Conservation (phyloP, 1,140 invertebrate species). For the Orussus abietinus region DNA sequence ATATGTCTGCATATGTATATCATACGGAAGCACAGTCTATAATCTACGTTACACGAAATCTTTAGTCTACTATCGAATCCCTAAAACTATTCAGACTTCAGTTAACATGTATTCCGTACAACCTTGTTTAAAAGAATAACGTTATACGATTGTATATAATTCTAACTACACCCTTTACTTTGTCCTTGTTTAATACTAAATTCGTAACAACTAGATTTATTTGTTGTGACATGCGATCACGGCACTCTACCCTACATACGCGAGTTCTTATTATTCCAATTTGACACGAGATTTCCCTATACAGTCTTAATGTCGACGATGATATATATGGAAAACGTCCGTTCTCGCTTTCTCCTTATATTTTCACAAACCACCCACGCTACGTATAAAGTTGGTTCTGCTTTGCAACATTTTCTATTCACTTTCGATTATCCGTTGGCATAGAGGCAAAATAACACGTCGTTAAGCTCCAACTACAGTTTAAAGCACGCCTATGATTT, state of each 20-base stretch:
- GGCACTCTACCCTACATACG: conserved; percentile 13
- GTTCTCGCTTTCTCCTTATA: conserved; percentile 1
- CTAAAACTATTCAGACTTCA: conserved; percentile 45
- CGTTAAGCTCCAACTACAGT: background rate
- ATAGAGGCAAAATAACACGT: conserved; percentile 9
- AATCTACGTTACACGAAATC: conserved; percentile 28
- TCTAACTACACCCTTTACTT: conserved; percentile 19
- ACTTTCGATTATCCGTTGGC: background rate
- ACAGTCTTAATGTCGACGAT: conserved; percentile 43
- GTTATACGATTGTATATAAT: conserved; percentile 24
- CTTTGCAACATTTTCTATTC: background rate
- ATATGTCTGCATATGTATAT: conserved; percentile 28
- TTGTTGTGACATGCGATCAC: conserved; percentile 15
- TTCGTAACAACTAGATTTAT: conserved; percentile 21
- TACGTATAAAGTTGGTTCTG: background rate
- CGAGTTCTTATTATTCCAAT: conserved; percentile 32
- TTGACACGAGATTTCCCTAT: conserved; percentile 44
- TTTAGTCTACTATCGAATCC: conserved; percentile 25
- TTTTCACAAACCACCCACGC: too few relatives aligned
- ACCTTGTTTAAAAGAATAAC: conserved; percentile 31
- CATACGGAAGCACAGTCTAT: conserved; percentile 39
- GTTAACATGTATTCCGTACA: conserved; percentile 18
- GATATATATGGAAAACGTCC: too few relatives aligned
- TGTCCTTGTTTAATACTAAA: conserved; percentile 23
- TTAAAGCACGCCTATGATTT: conserved; percentile 1